Percentiles rank a stretch among this genome's conserved stretches.
Evolutionary conservation across 2,888 invertebrate genomes (phyloP).

Genomic region (Pimpla rufipes): DNA sequence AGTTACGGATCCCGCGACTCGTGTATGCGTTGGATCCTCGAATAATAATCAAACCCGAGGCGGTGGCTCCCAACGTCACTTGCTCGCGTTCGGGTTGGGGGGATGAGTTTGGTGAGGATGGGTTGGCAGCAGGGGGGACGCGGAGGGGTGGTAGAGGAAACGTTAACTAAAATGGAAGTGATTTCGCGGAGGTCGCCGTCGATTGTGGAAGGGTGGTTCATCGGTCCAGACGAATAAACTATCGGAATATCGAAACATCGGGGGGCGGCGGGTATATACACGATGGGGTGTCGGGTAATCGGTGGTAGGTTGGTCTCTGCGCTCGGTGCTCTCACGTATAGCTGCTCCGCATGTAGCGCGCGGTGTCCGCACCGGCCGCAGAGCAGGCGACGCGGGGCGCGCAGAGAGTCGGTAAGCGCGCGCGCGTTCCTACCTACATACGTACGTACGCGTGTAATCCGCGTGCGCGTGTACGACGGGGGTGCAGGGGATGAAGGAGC

Average conservation of each 20-base stretch:
- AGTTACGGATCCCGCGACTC: neutral
- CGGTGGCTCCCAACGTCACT: conserved; percentile 6
- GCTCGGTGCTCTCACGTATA: conserved; percentile 17
- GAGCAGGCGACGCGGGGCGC: conserved; percentile 40
- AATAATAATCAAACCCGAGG: conserved; percentile 38
- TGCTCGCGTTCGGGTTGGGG: neutral
- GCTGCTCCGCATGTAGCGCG: conserved; percentile 13
- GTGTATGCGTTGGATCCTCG: neutral
- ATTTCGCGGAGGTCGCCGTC: conserved; percentile 75
- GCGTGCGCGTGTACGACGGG: conserved; percentile 46
- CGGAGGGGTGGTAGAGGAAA: conserved; percentile 7
- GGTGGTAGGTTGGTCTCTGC: conserved; percentile 59
- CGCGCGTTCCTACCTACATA: conserved; percentile 20
- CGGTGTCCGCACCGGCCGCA: conserved; percentile 52
- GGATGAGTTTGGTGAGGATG: neutral
- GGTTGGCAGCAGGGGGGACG: too few relatives aligned
- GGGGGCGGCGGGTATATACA: conserved; percentile 46
- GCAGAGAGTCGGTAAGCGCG: conserved; percentile 48
- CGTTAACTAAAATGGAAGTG: conserved; percentile 80
- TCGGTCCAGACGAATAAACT: conserved; percentile 82
- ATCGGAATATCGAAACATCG: conserved; percentile 83
- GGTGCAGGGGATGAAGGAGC: conserved; percentile 37
- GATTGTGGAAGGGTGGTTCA: conserved; percentile 62
- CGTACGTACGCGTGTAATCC: conserved; percentile 63
- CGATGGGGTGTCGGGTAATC: conserved; percentile 66